Evolutionary conservation across 1,140 invertebrate genomes (phyloP).

Genomic region (Drosophila takahashii): DNA sequence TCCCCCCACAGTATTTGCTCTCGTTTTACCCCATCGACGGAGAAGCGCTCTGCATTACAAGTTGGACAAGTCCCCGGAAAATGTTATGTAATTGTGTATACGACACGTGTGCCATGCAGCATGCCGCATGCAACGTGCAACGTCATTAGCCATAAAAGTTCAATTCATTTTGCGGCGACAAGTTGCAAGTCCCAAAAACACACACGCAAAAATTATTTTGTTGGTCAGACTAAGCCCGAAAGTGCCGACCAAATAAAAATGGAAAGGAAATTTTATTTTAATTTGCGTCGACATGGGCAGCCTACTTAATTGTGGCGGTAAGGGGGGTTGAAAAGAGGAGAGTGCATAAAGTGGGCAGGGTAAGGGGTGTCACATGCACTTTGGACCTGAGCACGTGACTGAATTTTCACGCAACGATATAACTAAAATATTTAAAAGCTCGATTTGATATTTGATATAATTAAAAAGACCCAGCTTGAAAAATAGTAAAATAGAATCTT

Average conservation of each 20-base stretch:
- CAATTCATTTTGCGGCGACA: conserved; percentile 68
- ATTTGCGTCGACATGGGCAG: conserved; percentile 70
- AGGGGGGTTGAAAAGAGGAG: neutral
- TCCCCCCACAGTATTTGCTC: neutral
- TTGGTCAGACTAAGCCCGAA: conserved; percentile 37
- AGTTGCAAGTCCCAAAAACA: conserved; percentile 34
- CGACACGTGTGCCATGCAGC: conserved; percentile 57
- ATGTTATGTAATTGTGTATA: conserved; percentile 70
- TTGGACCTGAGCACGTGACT: neutral
- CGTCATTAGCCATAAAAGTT: conserved; percentile 64
- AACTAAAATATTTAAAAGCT: too few species aligned
- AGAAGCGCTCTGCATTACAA: conserved; percentile 27
- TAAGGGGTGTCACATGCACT: conserved; percentile 14
- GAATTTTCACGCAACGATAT: too few species aligned
- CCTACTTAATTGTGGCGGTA: conserved; percentile 72
- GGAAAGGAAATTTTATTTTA: conserved; percentile 70
- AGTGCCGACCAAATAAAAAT: conserved; percentile 43
- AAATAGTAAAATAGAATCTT: too few species aligned
- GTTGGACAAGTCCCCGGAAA: conserved; percentile 36
- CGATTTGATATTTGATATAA: too few species aligned
- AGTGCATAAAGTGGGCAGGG: neutral
- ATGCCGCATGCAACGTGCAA: conserved; percentile 45
- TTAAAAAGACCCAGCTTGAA: conserved; percentile 56
- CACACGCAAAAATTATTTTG: conserved; percentile 59
- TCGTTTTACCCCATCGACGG: neutral